Percentiles rank a stretch among this genome's conserved stretches.
These are phyloP conservation scores for Apaloderma vittatum DNA, from an alignment of 2,113 vertebrate species.

Conservation along the genomic window DNA sequence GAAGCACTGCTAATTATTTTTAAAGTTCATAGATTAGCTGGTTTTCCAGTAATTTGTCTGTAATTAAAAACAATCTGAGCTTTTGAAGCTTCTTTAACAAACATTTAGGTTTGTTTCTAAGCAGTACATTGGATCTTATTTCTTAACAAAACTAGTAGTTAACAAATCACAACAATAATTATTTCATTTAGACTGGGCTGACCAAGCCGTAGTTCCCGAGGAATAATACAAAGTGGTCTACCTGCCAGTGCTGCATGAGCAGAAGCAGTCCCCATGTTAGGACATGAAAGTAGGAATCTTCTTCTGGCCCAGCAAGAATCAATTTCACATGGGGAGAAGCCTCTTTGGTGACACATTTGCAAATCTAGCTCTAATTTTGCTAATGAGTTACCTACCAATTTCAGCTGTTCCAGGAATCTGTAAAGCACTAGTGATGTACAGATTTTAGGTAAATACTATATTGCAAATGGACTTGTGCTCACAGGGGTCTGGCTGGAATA, in stretches of 20 bases:
- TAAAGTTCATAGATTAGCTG: neutral
- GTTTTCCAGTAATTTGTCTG: neutral
- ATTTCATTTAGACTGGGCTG: neutral
- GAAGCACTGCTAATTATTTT: slow-evolving; percentile 11
- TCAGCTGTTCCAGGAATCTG: neutral
- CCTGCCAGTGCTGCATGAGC: neutral
- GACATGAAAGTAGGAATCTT: neutral
- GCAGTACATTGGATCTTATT: neutral
- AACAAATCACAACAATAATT: neutral
- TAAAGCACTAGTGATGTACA: neutral
- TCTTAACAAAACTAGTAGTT: neutral
- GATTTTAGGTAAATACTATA: neutral
- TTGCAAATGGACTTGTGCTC: neutral
- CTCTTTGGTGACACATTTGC: neutral
- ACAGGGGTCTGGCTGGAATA: neutral
- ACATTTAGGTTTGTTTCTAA: neutral
- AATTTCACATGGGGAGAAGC: neutral
- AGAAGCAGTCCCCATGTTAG: neutral
- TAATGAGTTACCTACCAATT: neutral
- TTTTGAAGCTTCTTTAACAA: neutral
- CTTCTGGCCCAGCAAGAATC: neutral
- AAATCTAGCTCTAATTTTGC: neutral
- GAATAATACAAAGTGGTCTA: neutral
- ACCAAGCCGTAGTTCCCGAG: neutral
- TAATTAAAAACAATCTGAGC: neutral